Evolutionary conservation across 2,113 vertebrate species (phyloP).

Genomic region (Mirza zaza): DNA sequence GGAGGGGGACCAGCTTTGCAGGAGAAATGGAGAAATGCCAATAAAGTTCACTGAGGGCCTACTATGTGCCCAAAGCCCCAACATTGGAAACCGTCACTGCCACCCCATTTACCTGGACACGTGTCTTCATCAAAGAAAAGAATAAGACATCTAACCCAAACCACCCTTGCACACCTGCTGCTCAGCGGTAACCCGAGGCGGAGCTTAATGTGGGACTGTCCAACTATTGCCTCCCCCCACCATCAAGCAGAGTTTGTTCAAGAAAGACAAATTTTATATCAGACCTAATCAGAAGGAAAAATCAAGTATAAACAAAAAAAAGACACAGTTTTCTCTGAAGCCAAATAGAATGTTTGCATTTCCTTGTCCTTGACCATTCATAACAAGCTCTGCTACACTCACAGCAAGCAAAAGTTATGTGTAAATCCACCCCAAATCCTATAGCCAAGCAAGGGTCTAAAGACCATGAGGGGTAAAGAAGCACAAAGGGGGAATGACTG

Average conservation of each 20-base stretch:
- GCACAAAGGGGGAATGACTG: not conserved
- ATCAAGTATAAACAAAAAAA: constrained; percentile 49
- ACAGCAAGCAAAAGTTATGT: not conserved
- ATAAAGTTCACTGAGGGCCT: not conserved
- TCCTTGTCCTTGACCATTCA: not conserved
- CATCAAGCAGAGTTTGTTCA: not conserved
- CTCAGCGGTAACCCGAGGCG: not conserved
- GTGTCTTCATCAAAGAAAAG: not conserved
- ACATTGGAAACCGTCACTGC: not conserved
- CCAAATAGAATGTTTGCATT: constrained; percentile 45
- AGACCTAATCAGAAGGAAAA: constrained; percentile 40
- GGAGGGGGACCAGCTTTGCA: not conserved
- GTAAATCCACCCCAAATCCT: constrained; percentile 46
- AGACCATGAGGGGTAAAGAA: not conserved
- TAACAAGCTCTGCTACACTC: not conserved
- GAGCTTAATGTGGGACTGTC: not conserved
- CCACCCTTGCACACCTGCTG: not conserved
- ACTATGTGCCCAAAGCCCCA: not conserved
- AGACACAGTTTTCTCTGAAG: constrained; percentile 8
- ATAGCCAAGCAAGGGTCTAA: not conserved
- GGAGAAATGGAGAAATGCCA: not conserved
- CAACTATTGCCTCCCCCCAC: not conserved
- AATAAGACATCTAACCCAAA: not conserved
- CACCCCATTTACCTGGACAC: not conserved
- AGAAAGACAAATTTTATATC: constrained; percentile 30